Conservation (phyloP, 2,888 invertebrate genomes). For the Ochlodes sylvanus region DNA sequence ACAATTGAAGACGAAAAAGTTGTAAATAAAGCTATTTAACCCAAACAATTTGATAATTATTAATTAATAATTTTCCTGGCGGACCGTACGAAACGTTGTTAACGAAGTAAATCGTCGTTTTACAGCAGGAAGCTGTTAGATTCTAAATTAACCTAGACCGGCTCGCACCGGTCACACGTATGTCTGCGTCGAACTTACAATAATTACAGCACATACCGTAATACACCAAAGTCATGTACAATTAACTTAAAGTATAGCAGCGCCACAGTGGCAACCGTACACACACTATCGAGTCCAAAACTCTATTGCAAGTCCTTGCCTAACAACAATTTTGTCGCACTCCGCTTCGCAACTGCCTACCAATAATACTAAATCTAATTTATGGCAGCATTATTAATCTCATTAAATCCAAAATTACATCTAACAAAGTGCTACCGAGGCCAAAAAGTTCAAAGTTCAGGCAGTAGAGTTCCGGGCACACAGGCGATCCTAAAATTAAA, state of each 20-base stretch:
- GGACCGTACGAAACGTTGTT: slow-evolving; percentile 8
- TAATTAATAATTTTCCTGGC: slow-evolving; percentile 10
- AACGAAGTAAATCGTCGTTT: not conserved
- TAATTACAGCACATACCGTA: slow-evolving; percentile 24
- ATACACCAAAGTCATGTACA: slow-evolving; percentile 27
- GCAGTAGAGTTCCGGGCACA: slow-evolving; percentile 25
- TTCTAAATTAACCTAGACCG: slow-evolving; percentile 8
- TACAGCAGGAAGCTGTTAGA: not conserved
- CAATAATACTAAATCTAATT: slow-evolving; percentile 15
- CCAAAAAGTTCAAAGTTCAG: slow-evolving; percentile 2
- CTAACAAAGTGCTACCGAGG: slow-evolving; percentile 7
- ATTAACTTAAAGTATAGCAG: slow-evolving; percentile 23
- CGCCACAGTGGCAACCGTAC: slow-evolving; percentile 67
- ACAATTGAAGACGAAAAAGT: slow-evolving; percentile 27
- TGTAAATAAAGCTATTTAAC: slow-evolving; percentile 26
- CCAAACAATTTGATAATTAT: slow-evolving; percentile 7
- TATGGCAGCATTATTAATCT: slow-evolving; percentile 16
- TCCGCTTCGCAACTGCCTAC: not conserved
- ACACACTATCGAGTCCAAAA: slow-evolving; percentile 36
- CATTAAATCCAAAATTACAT: slow-evolving; percentile 4
- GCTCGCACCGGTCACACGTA: not conserved
- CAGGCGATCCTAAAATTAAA: slow-evolving; percentile 16
- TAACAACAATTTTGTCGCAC: slow-evolving; percentile 18
- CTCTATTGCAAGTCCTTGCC: slow-evolving; percentile 26
- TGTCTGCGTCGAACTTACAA: slow-evolving; percentile 11